Base-by-base conservation (phyloP, 2,113 vertebrate genomes). In the Rana temporaria region DNA sequence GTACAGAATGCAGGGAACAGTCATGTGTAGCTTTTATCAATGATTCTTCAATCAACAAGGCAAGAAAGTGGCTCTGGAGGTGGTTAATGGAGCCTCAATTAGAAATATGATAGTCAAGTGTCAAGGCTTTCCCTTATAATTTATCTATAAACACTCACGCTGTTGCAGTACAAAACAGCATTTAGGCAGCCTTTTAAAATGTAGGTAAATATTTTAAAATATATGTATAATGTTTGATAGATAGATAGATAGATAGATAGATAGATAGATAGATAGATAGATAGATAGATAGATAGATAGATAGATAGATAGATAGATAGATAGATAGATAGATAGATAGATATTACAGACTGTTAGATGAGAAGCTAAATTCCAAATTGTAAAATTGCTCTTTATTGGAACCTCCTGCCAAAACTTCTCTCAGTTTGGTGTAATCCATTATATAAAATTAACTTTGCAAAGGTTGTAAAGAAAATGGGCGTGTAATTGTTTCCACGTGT, bases 361-460 rank as follows among this genome's bases (percentile, higher is more conserved):
- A 3, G 26, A 1, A 30, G 26, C 26, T 30, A 30, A 30, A 2
- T 30, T 30, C 26, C 3, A 30, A 30, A 30, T 30, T 30, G 26
- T 3, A 30, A 4, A 52, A 52, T 14, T 12, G 17, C n/a, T 38
- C n/a, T 62, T 75, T 65, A 34, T 56, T 53, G n/a, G 26, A 82
- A 66, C 9, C 52, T 16, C 42, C 20, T 38, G 63, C 48, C n/a
- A 18, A 72, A 66, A 74, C 24, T 22, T 22, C 32, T 12, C 69
- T 66, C 42, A 53, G 3, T 2, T 65, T 74, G 52, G 11, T 59
- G n/a, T 55, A 81, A 55, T 59, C 70, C 48, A 75, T 74, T 74
- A 24, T 57, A 65, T 34, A 73, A 81, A 81, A 81, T 56, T 16
- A 74, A 66, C 80, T 74, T 82, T 74, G 20, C 26, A 73, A 81